phyloP scores from a whole-genome alignment of 2,888 invertebrate species.

The Lepidocyrtinus sp. region DNA sequence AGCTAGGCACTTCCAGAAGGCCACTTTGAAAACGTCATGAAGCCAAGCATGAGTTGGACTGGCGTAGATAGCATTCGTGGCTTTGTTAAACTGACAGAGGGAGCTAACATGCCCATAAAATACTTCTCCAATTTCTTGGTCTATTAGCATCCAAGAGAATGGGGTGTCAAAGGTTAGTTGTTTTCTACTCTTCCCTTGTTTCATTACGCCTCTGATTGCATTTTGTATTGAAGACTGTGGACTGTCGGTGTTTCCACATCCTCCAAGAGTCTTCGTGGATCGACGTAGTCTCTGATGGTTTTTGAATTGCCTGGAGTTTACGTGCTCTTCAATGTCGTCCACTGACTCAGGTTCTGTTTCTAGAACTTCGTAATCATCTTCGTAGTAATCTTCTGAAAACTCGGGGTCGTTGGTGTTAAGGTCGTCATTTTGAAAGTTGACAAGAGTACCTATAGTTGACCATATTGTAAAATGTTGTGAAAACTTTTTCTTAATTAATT shows the following conservation, averaged over 20 bases:
- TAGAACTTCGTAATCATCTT: slow-evolving; percentile 45
- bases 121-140: slow-evolving; percentile 53
- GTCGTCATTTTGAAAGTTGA: slow-evolving; percentile 48
- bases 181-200: slow-evolving; percentile 17
- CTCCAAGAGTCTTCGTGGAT: slow-evolving; percentile 30
- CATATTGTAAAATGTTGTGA: too few species aligned
- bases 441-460: slow-evolving; percentile 32
- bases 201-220: background rate
- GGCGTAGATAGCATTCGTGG: slow-evolving; percentile 39
- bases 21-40: slow-evolving; percentile 62
- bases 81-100: slow-evolving; percentile 59
- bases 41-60: slow-evolving; percentile 56
- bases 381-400: slow-evolving; percentile 47
- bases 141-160: slow-evolving; percentile 49
- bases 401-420: slow-evolving; percentile 31
- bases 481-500: too few species aligned
- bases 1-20: slow-evolving; percentile 58
- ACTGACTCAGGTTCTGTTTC: slow-evolving; percentile 34
- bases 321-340: slow-evolving; percentile 51
- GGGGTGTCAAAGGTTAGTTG: slow-evolving; percentile 53
- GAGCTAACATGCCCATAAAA: slow-evolving; percentile 56
- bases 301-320: slow-evolving; percentile 48
- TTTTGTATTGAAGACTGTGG: background rate
- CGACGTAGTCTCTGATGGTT: slow-evolving; percentile 24
- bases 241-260: slow-evolving; percentile 25